Percentiles rank a stretch among this genome's conserved stretches.
Conservation (phyloP, 2,888 invertebrate genomes). For the Drosophila diplacantha region DNA sequence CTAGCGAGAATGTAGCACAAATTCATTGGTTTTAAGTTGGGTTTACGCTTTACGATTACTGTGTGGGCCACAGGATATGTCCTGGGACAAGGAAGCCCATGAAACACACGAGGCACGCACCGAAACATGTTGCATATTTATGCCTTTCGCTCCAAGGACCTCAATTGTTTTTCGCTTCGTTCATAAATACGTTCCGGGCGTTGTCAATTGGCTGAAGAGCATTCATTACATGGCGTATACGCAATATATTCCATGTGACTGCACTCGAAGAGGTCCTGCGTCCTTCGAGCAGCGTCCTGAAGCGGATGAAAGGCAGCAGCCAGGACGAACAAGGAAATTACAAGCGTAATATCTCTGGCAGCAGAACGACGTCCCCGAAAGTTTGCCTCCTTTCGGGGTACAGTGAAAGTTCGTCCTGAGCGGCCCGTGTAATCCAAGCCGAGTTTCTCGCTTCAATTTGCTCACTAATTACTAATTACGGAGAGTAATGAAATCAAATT, state of each 20-base stretch:
- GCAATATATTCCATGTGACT: conserved; percentile 52
- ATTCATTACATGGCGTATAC: conserved; percentile 67
- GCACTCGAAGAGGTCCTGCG: conserved; percentile 1
- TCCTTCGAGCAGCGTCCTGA: background rate
- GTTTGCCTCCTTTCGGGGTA: conserved; percentile 14
- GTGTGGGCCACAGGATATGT: background rate
- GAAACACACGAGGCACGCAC: conserved; percentile 41
- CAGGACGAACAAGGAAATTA: conserved; percentile 47
- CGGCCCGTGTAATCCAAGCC: background rate
- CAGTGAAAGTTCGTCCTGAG: conserved; percentile 26
- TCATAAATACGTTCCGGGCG: conserved; percentile 57
- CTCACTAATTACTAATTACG: conserved; percentile 36
- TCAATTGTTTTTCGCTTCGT: conserved; percentile 54
- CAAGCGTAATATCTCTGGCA: conserved; percentile 45
- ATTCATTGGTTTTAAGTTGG: conserved; percentile 29
- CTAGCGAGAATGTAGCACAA: conserved; percentile 28
- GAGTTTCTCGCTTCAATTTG: conserved; percentile 22
- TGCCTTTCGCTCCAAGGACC: conserved; percentile 16
- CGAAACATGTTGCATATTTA: conserved; percentile 62
- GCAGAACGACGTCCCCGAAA: conserved; percentile 24
- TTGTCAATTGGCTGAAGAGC: conserved; percentile 49
- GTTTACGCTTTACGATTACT: conserved; percentile 13
- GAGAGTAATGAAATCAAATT: conserved; percentile 30
- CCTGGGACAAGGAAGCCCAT: conserved; percentile 31
- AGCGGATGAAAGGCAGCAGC: conserved; percentile 27